Evolutionary conservation across 1,140 invertebrate species (phyloP), one percentile per base, ranked within the genome.

Genomic region (Sesamia nonagrioides): DNA sequence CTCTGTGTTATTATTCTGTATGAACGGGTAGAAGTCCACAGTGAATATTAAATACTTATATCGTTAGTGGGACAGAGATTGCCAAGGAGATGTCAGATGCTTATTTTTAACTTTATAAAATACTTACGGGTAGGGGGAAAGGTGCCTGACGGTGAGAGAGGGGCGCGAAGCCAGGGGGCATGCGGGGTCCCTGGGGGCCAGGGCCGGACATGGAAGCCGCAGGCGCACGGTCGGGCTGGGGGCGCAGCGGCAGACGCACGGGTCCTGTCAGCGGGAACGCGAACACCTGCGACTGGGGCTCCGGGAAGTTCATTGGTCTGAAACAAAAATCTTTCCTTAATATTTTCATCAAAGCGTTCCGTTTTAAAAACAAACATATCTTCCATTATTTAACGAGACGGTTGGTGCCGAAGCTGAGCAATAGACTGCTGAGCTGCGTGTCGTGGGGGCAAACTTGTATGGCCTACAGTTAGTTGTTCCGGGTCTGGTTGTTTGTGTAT

Each of bases 251-350:
- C 35, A 92, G 86, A 13, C 91, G 83, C 77, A 92, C 91, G 9
- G 92, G 92, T 0, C 92, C 92, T 0, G 92, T 82, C 83, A 94
- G 80, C 15, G 92, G 92, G 89, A 93, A 94, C 11, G 92, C 92
- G 82, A 94, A 93, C 80, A 93, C 91, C 77, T 94, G 92, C 52
- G 92, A 94, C 76, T 93, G 91, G 0, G 92, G 92, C 58, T 94
- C 92, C 0, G 91, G 90, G 88, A 94, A 89, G 80, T 87, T 84
- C 83, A 91, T 88, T 9, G 88, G 83, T 76, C 90, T 92, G 83
- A 13, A 83, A 89, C 83, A 87, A 61, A 63, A 1, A 33, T 9
- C 21, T 9, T 5, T 13, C 9, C 13, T 50, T 9, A 50, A 17
- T 42, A 63, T 52, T 35, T 17, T 71, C 17, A 13, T 35, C 18